Evolutionary conservation across 2,797 vertebrate species (phyloP).

Genomic region (Cygnus olor): DNA sequence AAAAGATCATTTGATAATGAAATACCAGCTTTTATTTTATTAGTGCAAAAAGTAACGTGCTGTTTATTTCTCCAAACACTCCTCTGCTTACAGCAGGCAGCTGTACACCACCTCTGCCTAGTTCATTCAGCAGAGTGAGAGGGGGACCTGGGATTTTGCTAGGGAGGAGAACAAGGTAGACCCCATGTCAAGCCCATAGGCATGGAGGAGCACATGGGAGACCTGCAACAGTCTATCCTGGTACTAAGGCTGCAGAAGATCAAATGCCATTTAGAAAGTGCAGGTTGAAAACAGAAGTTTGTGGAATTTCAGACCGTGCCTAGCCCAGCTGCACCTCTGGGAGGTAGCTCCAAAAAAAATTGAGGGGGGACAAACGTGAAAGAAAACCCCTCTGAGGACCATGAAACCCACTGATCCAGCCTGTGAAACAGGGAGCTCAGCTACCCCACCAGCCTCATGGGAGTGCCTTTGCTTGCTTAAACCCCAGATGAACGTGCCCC

Average conservation of each 20-base stretch:
- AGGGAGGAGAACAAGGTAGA: background rate
- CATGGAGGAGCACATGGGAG: fast-evolving
- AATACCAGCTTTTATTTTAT: background rate
- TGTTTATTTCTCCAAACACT: background rate
- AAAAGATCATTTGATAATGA: background rate
- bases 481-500: background rate
- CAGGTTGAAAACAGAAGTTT: background rate
- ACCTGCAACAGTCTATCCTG: background rate
- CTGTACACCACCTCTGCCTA: background rate
- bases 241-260: background rate
- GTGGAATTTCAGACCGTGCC: background rate
- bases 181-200: fast-evolving
- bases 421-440: background rate
- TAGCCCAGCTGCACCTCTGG: background rate
- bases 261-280: background rate
- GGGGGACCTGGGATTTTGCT: background rate
- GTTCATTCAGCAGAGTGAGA: background rate
- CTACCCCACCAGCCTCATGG: background rate
- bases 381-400: background rate
- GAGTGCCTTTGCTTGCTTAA: fast-evolving
- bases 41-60: background rate
- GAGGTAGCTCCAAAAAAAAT: background rate
- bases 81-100: background rate
- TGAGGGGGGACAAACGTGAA: background rate
- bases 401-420: background rate